Evolutionary conservation across 37 sponge, comb jelly and placozoan genomes (phyloP), one percentile per base, ranked within the genome.

Genomic region (Hexactinellida sp.): DNA sequence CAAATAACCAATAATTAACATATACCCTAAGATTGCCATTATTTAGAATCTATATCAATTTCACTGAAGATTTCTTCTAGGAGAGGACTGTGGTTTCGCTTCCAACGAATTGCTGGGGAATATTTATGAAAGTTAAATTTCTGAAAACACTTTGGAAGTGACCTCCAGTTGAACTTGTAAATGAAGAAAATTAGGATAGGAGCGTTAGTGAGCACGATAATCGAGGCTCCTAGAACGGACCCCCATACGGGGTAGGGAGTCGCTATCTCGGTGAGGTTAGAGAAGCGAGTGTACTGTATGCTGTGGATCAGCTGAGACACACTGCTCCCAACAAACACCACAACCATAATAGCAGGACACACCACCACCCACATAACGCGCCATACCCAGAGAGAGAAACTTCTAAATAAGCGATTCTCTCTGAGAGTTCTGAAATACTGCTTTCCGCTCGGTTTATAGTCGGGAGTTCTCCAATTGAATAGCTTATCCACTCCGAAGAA

Each of bases 401-500:
- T 19, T 16, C 16, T 47, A 47, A 47, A 47, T 9, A 19, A 47
- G 16, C 16, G 52, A 47, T 47, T 47, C 9, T 47, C 52, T 47
- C 16, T 47, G 52, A 47, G 52, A 47, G 52, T 19, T 47, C 16
- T 47, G 52, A 47, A 47, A 47, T 47, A 47, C 16, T 47, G 52
- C 16, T 16, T 47, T 9, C 52, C 52, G 9, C 13, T 47, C 16
- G 52, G 52, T 47, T 47, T 47, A 47, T 16, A 19, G 52, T 47
- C 52, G n/a, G n/a, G n/a, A 47, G 9, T 47, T 47, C 52, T 47
- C 52, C 52, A 9, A 47, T 16, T 47, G n/a, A 47, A 16, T 16
- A 47, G 52, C 98, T 85, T 91, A 0, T 85, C 38, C 35, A 90
- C 87, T 0, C 98, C 98, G 85, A 86, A 93, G 36, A 94, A 92